phyloP scores from a whole-genome alignment of 2,797 vertebrate genomes.

The Xenops minutus region DNA sequence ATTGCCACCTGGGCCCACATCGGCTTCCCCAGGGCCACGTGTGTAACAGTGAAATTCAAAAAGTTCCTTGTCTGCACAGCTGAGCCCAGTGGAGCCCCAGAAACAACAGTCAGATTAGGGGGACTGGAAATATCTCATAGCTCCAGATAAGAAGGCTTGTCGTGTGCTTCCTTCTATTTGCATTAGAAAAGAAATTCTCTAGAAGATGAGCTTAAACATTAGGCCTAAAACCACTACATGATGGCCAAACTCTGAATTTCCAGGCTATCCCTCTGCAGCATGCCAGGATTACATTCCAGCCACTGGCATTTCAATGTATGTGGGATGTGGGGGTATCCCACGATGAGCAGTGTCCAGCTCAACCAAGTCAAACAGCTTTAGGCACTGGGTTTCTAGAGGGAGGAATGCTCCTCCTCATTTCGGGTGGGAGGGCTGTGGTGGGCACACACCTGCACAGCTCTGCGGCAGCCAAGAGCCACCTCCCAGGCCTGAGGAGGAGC shows the following conservation, averaged over 20 bases:
- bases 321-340: background rate
- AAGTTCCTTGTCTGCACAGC: background rate
- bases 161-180: background rate
- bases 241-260: background rate
- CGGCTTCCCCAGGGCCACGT: background rate
- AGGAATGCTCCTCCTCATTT: background rate
- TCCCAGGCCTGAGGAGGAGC: background rate
- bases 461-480: background rate
- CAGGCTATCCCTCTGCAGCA: background rate
- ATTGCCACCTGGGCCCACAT: background rate
- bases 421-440: background rate
- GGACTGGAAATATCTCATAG: conserved; percentile 12
- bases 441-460: background rate
- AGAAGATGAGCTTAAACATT: background rate
- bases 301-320: background rate
- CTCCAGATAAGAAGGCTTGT: background rate
- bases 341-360: background rate
- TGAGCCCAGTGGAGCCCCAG: background rate
- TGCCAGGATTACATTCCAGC: background rate
- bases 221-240: background rate
- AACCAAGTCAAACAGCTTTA: background rate
- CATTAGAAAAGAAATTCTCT: background rate
- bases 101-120: conserved; percentile 4
- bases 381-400: background rate
- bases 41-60: background rate